phyloP scores from a whole-genome alignment of 2,888 invertebrate species.

The Phaedon cochleariae region DNA sequence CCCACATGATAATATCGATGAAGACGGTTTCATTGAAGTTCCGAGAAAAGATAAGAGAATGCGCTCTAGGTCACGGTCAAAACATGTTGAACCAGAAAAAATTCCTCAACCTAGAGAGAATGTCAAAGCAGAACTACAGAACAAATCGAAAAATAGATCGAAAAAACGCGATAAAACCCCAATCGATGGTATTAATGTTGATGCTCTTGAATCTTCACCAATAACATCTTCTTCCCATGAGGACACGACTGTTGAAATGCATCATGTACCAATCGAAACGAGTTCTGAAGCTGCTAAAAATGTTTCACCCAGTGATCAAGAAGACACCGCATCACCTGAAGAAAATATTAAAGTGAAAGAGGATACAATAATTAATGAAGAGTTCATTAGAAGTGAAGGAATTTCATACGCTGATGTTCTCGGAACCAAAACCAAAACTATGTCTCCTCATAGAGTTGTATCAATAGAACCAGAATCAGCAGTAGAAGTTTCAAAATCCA shows the following conservation, averaged over 20 bases:
- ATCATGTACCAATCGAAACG: not conserved
- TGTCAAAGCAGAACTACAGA: constrained; percentile 33
- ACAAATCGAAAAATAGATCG: constrained; percentile 25
- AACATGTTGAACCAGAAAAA: constrained; percentile 25
- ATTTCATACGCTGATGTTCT: not conserved
- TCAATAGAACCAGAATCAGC: not conserved
- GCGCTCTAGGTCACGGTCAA: not conserved
- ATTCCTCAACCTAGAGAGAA: not conserved
- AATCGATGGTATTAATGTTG: not conserved
- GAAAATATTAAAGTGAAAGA: no score
- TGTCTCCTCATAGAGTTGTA: not conserved
- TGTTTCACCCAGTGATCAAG: no score
- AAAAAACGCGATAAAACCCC: constrained; percentile 30
- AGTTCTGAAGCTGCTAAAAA: not conserved
- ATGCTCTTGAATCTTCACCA: not conserved
- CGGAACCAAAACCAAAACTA: not conserved
- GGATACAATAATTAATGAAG: not conserved
- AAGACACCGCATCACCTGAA: no score
- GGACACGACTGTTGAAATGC: not conserved
- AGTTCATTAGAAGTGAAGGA: not conserved
- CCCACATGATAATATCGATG: not conserved
- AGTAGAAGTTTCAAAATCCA: no score
- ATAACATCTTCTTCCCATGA: not conserved
- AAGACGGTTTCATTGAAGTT: not conserved
- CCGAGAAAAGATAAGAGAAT: constrained; percentile 22